Base-by-base conservation (phyloP, 1,140 invertebrate genomes). In the Drosophila quadrilineata region DNA sequence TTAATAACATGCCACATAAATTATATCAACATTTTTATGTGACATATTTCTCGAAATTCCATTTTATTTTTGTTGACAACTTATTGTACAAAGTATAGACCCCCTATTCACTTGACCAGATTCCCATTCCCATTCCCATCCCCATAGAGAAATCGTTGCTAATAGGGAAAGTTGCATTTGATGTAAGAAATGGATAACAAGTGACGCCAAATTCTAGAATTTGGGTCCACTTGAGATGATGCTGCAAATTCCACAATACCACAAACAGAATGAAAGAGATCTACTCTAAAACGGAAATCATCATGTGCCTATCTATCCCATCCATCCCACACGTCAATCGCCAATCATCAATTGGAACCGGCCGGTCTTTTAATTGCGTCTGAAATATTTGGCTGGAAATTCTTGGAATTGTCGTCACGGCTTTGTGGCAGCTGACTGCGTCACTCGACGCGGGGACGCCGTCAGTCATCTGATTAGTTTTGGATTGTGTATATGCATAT, bases 351-450 rank as follows among this genome's bases (percentile, higher is more conserved):
- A n/a, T 84, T 62, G 63, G 68, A 46, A 35, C 45, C 26, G 35
- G 22, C 14, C 21, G 1, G 17, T 24, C 3, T 14, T 35, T 31
- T 43, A 53, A 60, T 67, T 67, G 49, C 17, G 41, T 17, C 29
- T 19, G 64, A 85, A 71, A 72, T 65, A 71, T 79, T 71, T 68
- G 59, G 35, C 71, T 80, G 75, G 70, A 64, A 77, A 73, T 66
- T 17, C n/a, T n/a, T n/a, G n/a, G n/a, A 69, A 57, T 70, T 84
- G 80, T 86, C 79, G 79, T 85, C 79, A 85, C 41, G 73, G 68
- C 63, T 80, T 74, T 57, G 48, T 62, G 65, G 5, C 52, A 53
- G 33, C 41, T 58, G n/a, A 75, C 48, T 49, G 58, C 77, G 79
- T 85, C 77, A 82, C 50, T 28, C 77, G 77, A 53, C 77, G 26